Percentiles rank a stretch among this genome's conserved stretches.
These are phyloP conservation scores for Cygnus atratus DNA, from an alignment of 2,113 vertebrate species.

Conservation along the genomic window DNA sequence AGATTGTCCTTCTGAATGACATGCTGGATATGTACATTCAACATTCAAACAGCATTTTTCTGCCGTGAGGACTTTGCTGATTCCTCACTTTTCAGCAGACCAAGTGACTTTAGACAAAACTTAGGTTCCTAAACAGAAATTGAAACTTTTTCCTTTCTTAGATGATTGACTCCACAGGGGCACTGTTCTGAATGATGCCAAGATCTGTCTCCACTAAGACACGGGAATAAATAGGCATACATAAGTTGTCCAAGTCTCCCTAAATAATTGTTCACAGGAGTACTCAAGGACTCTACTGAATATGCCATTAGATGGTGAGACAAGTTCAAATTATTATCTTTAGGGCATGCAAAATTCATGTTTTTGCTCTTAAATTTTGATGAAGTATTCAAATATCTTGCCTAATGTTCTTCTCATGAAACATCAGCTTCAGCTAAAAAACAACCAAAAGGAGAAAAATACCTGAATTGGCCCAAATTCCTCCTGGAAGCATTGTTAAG, in stretches of 20 bases:
- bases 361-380: neutral
- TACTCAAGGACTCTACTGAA: neutral
- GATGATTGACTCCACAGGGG: neutral
- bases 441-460: neutral
- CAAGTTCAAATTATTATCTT: neutral
- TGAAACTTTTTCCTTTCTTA: neutral
- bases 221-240: neutral
- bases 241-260: neutral
- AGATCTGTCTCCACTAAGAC: neutral
- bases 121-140: neutral
- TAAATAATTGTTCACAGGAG: neutral
- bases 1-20: neutral
- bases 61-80: neutral
- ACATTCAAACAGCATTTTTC: neutral
- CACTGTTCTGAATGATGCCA: neutral
- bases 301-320: neutral
- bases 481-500: too few species aligned
- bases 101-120: accelerated
- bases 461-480: neutral
- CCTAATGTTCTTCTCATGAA: neutral
- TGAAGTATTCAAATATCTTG: neutral
- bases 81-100: neutral
- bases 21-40: neutral
- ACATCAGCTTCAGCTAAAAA: neutral
- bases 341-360: neutral